Percentiles rank a stretch among this genome's conserved stretches.
Evolutionary conservation across 2,888 invertebrate species (phyloP).

Genomic region (Phytoseiulus persimilis): DNA sequence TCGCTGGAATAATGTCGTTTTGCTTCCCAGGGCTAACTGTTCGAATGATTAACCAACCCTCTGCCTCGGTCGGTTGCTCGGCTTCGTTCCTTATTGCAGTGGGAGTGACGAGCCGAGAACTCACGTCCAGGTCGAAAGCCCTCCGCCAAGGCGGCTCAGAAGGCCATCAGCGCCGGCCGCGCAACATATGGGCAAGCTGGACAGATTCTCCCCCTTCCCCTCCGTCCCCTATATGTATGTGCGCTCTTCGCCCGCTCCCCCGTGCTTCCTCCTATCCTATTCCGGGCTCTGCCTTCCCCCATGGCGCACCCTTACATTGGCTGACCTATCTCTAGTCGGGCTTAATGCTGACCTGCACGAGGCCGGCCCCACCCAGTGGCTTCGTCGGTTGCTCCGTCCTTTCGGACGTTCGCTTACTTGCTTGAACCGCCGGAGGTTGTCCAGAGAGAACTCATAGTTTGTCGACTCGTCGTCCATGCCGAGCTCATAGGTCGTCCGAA

Average conservation of each 20-base stretch:
- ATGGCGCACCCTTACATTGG: neutral
- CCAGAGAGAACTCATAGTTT: neutral
- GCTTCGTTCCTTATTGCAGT: slow-evolving; percentile 5
- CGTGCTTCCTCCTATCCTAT: neutral
- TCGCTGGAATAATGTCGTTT: neutral
- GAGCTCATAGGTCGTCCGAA: neutral
- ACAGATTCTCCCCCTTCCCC: neutral
- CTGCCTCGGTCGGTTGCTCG: neutral
- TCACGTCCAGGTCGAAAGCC: neutral
- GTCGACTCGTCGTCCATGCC: neutral
- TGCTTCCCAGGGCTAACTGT: neutral
- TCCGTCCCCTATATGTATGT: neutral
- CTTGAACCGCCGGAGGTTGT: neutral
- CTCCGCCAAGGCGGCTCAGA: neutral
- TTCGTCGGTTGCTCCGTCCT: neutral
- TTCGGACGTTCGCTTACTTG: neutral
- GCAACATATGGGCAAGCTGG: slow-evolving; percentile 5
- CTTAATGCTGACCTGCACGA: neutral
- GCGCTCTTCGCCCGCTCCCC: neutral
- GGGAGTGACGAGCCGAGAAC: slow-evolving; percentile 5
- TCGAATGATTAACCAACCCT: neutral
- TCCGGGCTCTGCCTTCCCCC: neutral
- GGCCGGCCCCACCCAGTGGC: neutral
- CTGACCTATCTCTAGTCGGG: neutral
- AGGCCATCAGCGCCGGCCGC: neutral